Evolutionary conservation across 1,140 invertebrate species (phyloP).

Genomic region (Cheumatopsyche charites): DNA sequence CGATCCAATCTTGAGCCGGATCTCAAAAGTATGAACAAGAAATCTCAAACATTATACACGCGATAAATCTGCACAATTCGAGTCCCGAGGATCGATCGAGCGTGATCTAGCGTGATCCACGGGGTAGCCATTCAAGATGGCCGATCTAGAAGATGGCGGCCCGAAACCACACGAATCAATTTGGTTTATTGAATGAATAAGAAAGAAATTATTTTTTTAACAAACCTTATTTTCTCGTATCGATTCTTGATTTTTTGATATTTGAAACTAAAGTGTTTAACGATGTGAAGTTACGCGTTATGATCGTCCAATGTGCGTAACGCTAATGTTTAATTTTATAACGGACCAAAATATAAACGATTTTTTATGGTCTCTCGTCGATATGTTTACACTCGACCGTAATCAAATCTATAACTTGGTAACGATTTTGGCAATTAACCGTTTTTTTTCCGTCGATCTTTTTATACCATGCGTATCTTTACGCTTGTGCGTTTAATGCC

Average conservation of each 20-base stretch:
- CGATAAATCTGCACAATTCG: slow-evolving; percentile 35
- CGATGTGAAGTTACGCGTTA: slow-evolving; percentile 5
- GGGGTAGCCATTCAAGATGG: neutral
- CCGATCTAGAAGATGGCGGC: neutral
- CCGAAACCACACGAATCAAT: no score
- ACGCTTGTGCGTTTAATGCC: neutral
- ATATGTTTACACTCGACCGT: slow-evolving; percentile 24
- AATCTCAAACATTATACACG: slow-evolving; percentile 31
- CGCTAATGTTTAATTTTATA: slow-evolving; percentile 35
- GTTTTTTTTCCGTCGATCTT: slow-evolving; percentile 15
- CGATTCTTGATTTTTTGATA: no score
- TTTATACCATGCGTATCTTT: slow-evolving; percentile 19
- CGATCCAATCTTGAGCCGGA: slow-evolving; percentile 23
- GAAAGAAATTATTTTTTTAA: no score
- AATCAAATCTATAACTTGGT: slow-evolving; percentile 43
- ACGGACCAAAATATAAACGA: slow-evolving; percentile 26
- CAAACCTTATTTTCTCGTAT: no score
- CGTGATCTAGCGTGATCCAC: neutral
- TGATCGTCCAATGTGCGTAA: slow-evolving; percentile 18
- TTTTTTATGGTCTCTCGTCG: no score
- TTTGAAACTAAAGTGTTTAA: neutral
- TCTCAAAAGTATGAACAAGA: slow-evolving; percentile 15
- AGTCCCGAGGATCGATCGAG: slow-evolving; percentile 3
- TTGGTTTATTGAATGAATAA: no score
- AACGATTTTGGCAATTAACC: slow-evolving; percentile 40